Evolutionary conservation across 1,140 invertebrate species (phyloP), one percentile per base, ranked within the genome.

Genomic region (Diplogasteroides magnus): DNA sequence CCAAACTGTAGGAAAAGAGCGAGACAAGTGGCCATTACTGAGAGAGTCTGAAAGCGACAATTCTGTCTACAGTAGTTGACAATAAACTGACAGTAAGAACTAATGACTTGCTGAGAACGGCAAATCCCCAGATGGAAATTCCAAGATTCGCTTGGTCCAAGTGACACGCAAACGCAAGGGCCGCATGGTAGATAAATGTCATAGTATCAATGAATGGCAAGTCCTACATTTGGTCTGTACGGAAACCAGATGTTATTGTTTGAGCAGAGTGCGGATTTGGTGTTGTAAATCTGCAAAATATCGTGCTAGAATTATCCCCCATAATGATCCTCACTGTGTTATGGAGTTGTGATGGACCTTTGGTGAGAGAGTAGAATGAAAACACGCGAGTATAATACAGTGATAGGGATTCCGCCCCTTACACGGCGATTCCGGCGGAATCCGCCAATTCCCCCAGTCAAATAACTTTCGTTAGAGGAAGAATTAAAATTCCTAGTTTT

Each of bases 71-170:
- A 19, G 6, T 48, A 48, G 37, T 11, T 19, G 31, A 32, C 25
- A 23, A 31, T 58, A 23, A 59, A 60, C 66, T 67, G 55, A 76
- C 74, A 26, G 74, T 73, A 6, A 76, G 63, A 61, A 76, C 73
- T 19, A 76, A 59, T 15, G 75, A 67, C 56, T 73, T 66, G 0
- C 61, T 65, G 23, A 76, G 58, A n/a, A 76, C 32, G 2, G 75
- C 75, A 59, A 76, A 76, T 15, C 73, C 75, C 73, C 73, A 76
- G 31, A 76, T 67, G 15, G 70, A 73, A 28, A 76, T 64, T 13
- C 75, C 75, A 0, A 76, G 60, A 62, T 75, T 67, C 25, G 71
- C 59, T 57, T 76, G 75, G 37, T 68, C 64, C 31, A 75, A 56
- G 55, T 76, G 75, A 27, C 60, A 61, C 1, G 56, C 57, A 1